A percentile compares a stretch with the other conserved stretches of the same genome.
Evolutionary conservation across 2,797 vertebrate species (phyloP).

Genomic region (Tapera naevia): DNA sequence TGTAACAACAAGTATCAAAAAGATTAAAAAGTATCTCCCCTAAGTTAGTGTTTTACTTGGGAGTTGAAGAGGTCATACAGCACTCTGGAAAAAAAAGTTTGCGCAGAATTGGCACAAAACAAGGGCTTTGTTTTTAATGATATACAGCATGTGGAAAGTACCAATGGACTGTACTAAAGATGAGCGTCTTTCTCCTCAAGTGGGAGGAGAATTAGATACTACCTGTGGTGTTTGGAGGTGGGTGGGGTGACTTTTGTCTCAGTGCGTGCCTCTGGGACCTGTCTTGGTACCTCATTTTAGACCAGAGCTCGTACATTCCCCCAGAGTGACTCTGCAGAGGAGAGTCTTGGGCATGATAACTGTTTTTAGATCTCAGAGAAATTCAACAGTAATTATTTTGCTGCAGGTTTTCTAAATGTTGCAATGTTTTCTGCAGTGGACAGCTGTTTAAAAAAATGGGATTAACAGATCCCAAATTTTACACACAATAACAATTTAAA

Average conservation of each 20-base stretch:
- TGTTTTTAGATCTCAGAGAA: not conserved
- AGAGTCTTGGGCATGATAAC: rapidly evolving
- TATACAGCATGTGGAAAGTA: not conserved
- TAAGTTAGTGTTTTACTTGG: not conserved
- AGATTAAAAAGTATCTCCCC: not conserved
- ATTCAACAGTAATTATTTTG: not conserved
- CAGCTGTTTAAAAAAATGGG: not conserved
- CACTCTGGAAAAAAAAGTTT: not conserved
- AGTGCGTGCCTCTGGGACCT: not conserved
- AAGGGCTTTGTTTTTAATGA: not conserved
- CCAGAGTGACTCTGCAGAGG: not conserved
- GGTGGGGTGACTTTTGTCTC: not conserved
- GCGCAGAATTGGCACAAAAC: not conserved
- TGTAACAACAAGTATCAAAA: not conserved
- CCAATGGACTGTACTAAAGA: not conserved
- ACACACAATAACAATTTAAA: not conserved
- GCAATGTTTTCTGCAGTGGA: not conserved
- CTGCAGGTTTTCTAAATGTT: not conserved
- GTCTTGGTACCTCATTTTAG: not conserved
- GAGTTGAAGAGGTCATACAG: not conserved
- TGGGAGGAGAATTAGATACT: not conserved
- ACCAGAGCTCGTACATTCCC: rapidly evolving
- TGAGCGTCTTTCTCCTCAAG: not conserved
- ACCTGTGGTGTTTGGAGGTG: not conserved
- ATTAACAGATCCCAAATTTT: not conserved